Conservation (phyloP, 1,140 invertebrate genomes). For the Neelides sp. region DNA sequence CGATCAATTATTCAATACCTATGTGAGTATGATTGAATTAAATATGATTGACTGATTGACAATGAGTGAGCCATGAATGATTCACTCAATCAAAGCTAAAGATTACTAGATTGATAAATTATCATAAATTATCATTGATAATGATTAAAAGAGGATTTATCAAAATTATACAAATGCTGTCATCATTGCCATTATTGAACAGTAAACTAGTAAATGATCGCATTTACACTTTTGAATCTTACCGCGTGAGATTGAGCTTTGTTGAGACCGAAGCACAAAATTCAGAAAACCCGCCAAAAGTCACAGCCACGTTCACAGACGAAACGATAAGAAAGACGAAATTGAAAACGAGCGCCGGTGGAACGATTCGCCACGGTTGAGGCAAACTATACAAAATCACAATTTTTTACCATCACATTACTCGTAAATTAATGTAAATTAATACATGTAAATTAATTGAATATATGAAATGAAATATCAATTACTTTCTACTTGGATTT, state of each 20-base stretch:
- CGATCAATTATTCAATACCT: neutral
- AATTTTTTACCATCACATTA: neutral
- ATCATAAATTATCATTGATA: too few relatives aligned
- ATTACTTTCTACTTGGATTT: constrained; percentile 20
- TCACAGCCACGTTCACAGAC: constrained; percentile 19
- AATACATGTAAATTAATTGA: neutral
- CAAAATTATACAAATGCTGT: too few relatives aligned
- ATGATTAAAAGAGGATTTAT: too few relatives aligned
- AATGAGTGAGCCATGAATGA: too few relatives aligned
- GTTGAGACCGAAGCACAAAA: constrained; percentile 24
- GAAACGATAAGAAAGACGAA: constrained; percentile 26
- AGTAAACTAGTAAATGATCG: too few relatives aligned
- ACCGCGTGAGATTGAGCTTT: constrained; percentile 20
- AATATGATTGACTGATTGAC: too few relatives aligned
- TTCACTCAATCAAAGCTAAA: too few relatives aligned
- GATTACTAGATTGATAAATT: too few relatives aligned
- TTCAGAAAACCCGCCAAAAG: constrained; percentile 23
- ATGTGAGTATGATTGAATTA: too few relatives aligned
- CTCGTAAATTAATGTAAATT: neutral
- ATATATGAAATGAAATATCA: too few relatives aligned
- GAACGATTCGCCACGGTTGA: constrained; percentile 31
- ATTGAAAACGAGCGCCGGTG: constrained; percentile 29
- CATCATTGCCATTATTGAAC: too few relatives aligned
- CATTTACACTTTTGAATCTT: too few relatives aligned
- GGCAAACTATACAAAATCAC: constrained; percentile 14